Base-by-base conservation (phyloP, 2,797 vertebrate species). In the Sebastiscus albofasciatus region DNA sequence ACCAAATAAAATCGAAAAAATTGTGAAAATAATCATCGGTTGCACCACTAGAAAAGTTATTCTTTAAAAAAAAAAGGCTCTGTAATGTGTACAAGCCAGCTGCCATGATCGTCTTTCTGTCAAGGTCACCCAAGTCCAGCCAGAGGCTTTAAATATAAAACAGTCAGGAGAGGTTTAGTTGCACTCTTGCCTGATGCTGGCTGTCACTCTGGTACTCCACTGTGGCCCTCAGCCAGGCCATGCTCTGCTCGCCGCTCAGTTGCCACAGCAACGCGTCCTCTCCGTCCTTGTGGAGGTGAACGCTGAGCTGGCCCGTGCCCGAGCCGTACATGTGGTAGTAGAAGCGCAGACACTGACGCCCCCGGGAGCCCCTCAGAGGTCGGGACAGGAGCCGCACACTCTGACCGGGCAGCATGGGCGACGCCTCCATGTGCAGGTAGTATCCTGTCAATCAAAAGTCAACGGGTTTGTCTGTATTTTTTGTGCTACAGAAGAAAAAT, bases 251-350 rank as follows among this genome's bases (percentile, higher is more conserved):
- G 2, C 97, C 97, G 8, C 85, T 94, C 24, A 92, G 95, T 77
- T 94, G 93, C 98, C 98, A 99, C 27, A 99, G 91, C 79, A 97
- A 89, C 85, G 69, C 79, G 2, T 97, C 95, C 49, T 93, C 83
- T 4, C 92, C 92, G 4, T 93, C 87, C 31, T 89, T 95, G 79
- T 89, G 92, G 10, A 99, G 90, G 74, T 95, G 96, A 64, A 99
- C 90, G 59, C 90, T 96, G 81, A 99, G 95, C 82, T 94, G 89
- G 31, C 98, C 98, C 1, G 96, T 97, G 3, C 97, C 97, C 0
- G 97, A 96, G 84, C 98, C 98, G 12, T 98, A 98, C 98, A 99
- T 99, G 86, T 98, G 96, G 92, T 97, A 99, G 94, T 95, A 98
- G 90, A 99, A 99, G 18, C 76, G 92, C 86, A 99, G 91, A 82